phyloP scores from a whole-genome alignment of 2,888 invertebrate genomes.

The Dasysyrphus albostriatus region DNA sequence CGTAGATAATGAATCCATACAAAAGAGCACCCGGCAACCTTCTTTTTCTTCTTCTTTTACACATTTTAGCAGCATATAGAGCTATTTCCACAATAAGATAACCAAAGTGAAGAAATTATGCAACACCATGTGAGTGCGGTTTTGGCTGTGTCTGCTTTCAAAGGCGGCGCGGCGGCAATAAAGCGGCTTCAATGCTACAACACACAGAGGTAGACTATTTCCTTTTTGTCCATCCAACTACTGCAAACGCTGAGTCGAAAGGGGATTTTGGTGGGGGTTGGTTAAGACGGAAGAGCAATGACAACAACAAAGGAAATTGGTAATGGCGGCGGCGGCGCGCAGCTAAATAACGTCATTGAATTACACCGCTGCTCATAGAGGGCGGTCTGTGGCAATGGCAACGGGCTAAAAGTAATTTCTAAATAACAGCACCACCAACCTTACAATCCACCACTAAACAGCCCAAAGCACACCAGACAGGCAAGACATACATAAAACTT shows the following conservation, averaged over 20 bases:
- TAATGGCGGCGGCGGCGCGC: slow-evolving; percentile 45
- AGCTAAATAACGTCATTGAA: slow-evolving; percentile 73
- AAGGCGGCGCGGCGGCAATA: slow-evolving; percentile 57
- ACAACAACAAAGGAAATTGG: slow-evolving; percentile 69
- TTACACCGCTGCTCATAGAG: slow-evolving; percentile 58
- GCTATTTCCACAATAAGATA: slow-evolving; percentile 25
- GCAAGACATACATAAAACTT: slow-evolving; percentile 28
- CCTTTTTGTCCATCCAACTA: slow-evolving; percentile 46
- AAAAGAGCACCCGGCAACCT: slow-evolving; percentile 52
- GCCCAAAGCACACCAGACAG: slow-evolving; percentile 1
- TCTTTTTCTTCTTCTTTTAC: slow-evolving; percentile 9
- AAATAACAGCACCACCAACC: slow-evolving; percentile 4
- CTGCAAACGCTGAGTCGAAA: slow-evolving; percentile 7
- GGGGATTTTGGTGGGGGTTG: not conserved
- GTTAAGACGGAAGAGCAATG: slow-evolving; percentile 22
- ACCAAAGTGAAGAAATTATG: slow-evolving; percentile 58
- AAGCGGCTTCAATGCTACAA: slow-evolving; percentile 38
- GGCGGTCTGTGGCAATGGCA: slow-evolving; percentile 43
- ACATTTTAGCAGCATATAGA: not conserved
- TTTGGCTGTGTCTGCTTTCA: slow-evolving; percentile 62
- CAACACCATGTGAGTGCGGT: slow-evolving; percentile 69
- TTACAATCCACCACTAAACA: not conserved
- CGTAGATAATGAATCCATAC: slow-evolving; percentile 68
- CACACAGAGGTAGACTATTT: slow-evolving; percentile 41
- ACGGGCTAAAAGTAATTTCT: slow-evolving; percentile 32